Conservation (phyloP, 2,888 invertebrate genomes). For the Lithophane semibrunnea region DNA sequence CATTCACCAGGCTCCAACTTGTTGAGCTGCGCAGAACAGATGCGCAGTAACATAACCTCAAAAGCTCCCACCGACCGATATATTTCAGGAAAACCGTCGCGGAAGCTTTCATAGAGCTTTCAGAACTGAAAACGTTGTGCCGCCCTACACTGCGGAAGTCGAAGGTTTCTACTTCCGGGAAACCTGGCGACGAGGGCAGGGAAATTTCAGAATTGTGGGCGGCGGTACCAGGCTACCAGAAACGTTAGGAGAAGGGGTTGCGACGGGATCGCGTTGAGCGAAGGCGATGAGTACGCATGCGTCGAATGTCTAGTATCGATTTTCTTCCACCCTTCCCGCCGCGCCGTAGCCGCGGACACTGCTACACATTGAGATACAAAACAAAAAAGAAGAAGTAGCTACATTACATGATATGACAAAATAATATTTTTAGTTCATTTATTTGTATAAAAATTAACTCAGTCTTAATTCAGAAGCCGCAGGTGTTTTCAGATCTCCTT, state of each 20-base stretch:
- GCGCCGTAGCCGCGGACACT: background rate
- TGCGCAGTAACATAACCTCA: constrained; percentile 75
- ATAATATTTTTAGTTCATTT: constrained; percentile 4
- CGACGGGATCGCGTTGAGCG: background rate
- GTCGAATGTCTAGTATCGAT: constrained; percentile 61
- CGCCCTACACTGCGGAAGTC: constrained; percentile 84
- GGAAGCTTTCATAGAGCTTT: constrained; percentile 42
- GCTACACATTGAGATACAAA: constrained; percentile 24
- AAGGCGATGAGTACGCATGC: constrained; percentile 76
- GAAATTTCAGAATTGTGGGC: constrained; percentile 89
- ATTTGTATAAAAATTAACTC: constrained; percentile 10
- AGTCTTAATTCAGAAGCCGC: constrained; percentile 7
- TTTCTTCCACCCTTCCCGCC: constrained; percentile 39
- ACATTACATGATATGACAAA: constrained; percentile 13
- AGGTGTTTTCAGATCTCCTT: background rate
- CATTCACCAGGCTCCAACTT: constrained; percentile 47
- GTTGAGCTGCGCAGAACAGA: constrained; percentile 75
- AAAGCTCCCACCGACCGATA: constrained; percentile 13
- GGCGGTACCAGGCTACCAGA: constrained; percentile 82
- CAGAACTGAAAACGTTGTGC: constrained; percentile 65
- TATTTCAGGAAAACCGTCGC: constrained; percentile 26
- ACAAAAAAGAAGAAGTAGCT: background rate
- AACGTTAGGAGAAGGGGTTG: constrained; percentile 64
- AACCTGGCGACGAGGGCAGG: constrained; percentile 86
- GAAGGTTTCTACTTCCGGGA: constrained; percentile 81